A percentile compares a stretch with the other conserved stretches of the same genome.
Conservation (phyloP, 2,797 vertebrate species). For the Sternotherus odoratus region DNA sequence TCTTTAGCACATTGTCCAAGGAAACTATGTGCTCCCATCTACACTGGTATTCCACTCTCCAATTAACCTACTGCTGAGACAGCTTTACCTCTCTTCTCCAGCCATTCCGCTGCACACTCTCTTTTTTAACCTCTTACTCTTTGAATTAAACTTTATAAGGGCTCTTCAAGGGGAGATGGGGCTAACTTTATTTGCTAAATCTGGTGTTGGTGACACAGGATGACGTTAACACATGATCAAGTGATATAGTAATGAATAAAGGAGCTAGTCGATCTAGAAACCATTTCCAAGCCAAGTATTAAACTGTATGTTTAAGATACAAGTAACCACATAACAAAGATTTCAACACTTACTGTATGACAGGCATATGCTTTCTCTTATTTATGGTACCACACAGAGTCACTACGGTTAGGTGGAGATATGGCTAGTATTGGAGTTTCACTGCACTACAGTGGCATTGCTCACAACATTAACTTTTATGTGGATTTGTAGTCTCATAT, state of each 20-base stretch:
- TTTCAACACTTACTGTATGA: constrained; percentile 3
- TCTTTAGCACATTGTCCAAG: constrained; percentile 82
- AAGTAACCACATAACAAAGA: constrained; percentile 60
- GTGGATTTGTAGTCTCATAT: fast-evolving
- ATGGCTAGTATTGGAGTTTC: not conserved
- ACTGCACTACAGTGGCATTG: not conserved
- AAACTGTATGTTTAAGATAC: constrained; percentile 21
- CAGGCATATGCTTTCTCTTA: constrained; percentile 40
- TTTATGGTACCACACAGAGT: not conserved
- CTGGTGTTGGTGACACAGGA: not conserved
- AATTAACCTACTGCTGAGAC: constrained; percentile 84
- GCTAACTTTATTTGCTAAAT: not conserved
- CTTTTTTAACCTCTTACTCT: constrained; percentile 72
- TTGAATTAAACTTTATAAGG: constrained; percentile 59
- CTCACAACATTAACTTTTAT: fast-evolving
- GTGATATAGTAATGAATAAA: not conserved
- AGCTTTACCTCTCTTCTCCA: constrained; percentile 66
- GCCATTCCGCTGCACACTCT: constrained; percentile 62
- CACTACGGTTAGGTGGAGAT: constrained; percentile 8
- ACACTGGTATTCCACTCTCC: constrained; percentile 75
- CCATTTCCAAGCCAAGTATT: constrained; percentile 20
- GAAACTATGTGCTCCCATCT: constrained; percentile 69
- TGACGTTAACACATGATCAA: not conserved
- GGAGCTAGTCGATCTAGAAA: not conserved
- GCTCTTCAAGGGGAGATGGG: constrained; percentile 52